Evolutionary conservation across 2,797 vertebrate genomes (phyloP).

Genomic region (Spheniscus humboldti): DNA sequence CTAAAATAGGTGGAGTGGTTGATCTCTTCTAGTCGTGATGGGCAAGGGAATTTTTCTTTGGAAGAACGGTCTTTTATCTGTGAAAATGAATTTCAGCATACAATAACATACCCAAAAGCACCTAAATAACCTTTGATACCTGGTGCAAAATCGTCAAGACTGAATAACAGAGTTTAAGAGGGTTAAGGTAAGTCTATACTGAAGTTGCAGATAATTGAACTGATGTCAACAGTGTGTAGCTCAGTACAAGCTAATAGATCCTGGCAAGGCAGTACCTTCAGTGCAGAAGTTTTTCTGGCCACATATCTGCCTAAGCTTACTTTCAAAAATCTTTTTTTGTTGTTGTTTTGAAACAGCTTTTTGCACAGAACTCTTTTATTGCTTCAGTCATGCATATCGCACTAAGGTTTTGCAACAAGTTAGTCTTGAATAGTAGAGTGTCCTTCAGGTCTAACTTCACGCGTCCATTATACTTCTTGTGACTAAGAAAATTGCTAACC

Average conservation of each 20-base stretch:
- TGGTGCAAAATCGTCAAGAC: background rate
- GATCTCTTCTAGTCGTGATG: background rate
- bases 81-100: background rate
- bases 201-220: background rate
- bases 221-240: background rate
- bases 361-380: background rate
- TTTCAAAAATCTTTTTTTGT: background rate
- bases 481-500: background rate
- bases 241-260: background rate
- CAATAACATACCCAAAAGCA: background rate
- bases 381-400: accelerated
- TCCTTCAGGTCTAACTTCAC: background rate
- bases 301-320: background rate
- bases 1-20: background rate
- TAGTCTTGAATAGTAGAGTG: background rate
- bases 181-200: background rate
- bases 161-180: background rate
- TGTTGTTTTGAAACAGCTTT: background rate
- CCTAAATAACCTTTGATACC: background rate
- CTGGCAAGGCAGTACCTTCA: background rate
- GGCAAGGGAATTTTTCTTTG: background rate
- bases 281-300: background rate
- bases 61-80: background rate
- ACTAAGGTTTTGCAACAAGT: background rate
- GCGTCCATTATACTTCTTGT: background rate